These are phyloP conservation scores for Colostygia pectinataria DNA, from an alignment of 2,888 invertebrate genomes.

Conservation along the genomic window DNA sequence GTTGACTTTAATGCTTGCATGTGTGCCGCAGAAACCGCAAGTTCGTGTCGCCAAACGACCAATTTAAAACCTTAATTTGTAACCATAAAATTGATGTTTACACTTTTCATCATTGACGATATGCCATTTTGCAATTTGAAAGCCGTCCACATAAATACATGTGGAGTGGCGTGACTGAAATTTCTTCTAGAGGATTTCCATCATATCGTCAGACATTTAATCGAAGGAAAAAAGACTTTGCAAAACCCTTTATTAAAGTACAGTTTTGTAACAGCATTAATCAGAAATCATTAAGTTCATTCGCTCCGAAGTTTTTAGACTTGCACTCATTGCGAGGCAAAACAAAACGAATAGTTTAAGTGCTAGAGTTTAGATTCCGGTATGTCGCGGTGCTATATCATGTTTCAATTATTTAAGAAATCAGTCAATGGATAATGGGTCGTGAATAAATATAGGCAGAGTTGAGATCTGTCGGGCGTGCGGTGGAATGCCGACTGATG, in stretches of 20 bases:
- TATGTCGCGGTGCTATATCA: slow-evolving; percentile 54
- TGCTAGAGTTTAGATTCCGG: slow-evolving; percentile 58
- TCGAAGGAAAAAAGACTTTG: slow-evolving; percentile 58
- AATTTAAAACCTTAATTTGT: slow-evolving; percentile 44
- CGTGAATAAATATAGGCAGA: slow-evolving; percentile 52
- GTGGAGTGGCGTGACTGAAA: slow-evolving; percentile 72
- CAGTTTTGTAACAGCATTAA: slow-evolving; percentile 54
- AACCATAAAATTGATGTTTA: slow-evolving; percentile 46
- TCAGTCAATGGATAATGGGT: slow-evolving; percentile 58
- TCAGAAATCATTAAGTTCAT: slow-evolving; percentile 60
- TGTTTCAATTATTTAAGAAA: slow-evolving; percentile 66
- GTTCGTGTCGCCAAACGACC: slow-evolving; percentile 26
- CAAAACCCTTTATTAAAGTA: slow-evolving; percentile 48
- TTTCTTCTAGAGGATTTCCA: slow-evolving; percentile 56
- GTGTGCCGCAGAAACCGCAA: slow-evolving; percentile 30
- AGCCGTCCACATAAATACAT: slow-evolving; percentile 57
- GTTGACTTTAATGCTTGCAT: slow-evolving; percentile 50
- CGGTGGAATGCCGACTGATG: slow-evolving; percentile 66
- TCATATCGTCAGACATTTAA: slow-evolving; percentile 47
- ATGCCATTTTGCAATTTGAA: slow-evolving; percentile 50
- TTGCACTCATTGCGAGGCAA: slow-evolving; percentile 45
- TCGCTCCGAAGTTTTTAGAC: slow-evolving; percentile 53
- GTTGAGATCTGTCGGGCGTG: slow-evolving; percentile 50
- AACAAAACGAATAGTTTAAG: slow-evolving; percentile 50
- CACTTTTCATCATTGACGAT: slow-evolving; percentile 32